Evolutionary conservation across 2,113 vertebrate species (phyloP).

Genomic region (Callocephalon fimbriatum): DNA sequence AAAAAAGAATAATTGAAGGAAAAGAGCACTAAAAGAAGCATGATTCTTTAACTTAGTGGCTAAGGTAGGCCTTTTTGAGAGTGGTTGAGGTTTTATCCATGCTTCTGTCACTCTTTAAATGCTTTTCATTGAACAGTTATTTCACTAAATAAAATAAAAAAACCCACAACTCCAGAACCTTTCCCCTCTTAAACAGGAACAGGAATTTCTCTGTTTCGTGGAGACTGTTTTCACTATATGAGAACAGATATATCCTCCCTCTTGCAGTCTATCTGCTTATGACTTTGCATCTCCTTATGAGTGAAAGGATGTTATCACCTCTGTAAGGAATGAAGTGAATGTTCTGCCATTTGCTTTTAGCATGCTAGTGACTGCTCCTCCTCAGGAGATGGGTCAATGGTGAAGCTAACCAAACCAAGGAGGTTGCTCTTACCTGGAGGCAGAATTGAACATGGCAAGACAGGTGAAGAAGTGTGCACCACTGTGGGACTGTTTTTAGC

Average conservation of each 20-base stretch:
- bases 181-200: neutral
- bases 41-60: neutral
- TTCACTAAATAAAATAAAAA: neutral
- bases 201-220: neutral
- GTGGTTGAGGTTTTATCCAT: neutral
- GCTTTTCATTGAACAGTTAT: neutral
- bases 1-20: neutral
- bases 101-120: neutral
- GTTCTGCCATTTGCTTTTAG: neutral
- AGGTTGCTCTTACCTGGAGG: neutral
- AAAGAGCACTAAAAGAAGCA: neutral
- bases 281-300: neutral
- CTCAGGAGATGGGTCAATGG: neutral
- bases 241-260: neutral
- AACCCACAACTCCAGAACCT: neutral
- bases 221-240: neutral
- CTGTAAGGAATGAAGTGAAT: neutral
- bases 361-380: neutral
- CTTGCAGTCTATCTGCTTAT: neutral
- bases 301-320: neutral
- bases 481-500: neutral
- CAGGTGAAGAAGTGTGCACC: neutral
- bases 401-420: neutral
- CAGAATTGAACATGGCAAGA: neutral
- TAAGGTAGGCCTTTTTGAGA: neutral